Conservation (phyloP, 2,888 invertebrate species). For the Cerastis rubricosa region DNA sequence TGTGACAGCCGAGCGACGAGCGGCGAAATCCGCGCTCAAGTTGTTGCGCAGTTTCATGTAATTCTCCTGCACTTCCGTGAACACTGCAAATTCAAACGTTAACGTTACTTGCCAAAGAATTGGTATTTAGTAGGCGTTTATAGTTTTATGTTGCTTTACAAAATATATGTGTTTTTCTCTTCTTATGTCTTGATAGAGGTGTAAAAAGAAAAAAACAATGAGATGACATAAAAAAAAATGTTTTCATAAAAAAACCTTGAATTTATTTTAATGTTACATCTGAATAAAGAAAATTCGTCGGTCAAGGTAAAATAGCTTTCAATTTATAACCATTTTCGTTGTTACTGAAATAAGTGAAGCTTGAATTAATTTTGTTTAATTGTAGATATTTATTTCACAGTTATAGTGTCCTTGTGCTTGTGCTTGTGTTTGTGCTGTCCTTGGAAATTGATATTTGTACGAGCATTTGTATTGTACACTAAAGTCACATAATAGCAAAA, state of each 20-base stretch:
- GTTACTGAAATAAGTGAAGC: not conserved
- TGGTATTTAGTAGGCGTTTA: too few species aligned
- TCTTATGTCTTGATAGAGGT: not conserved
- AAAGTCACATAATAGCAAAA: conserved; percentile 4
- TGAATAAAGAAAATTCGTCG: not conserved
- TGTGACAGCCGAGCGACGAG: conserved; percentile 1
- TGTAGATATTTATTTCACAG: not conserved
- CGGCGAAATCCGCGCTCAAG: not conserved
- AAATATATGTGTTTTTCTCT: too few species aligned
- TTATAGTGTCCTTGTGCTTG: too few species aligned
- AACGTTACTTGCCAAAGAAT: too few species aligned
- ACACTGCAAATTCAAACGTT: not conserved
- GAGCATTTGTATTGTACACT: not conserved
- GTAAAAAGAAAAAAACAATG: too few species aligned
- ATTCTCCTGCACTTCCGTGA: conserved; percentile 20
- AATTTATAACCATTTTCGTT: not conserved
- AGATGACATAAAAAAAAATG: not conserved
- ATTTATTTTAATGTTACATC: not conserved
- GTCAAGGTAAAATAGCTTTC: not conserved
- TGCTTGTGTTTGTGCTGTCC: too few species aligned
- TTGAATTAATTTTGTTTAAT: not conserved
- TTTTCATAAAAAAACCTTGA: not conserved
- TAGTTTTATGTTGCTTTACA: not conserved
- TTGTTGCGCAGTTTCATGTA: conserved; percentile 6
- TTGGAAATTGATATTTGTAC: not conserved